A percentile compares a stretch with the other conserved stretches of the same genome.
Conservation (phyloP, 2,888 invertebrate species). For the Priocnemis perturbator region DNA sequence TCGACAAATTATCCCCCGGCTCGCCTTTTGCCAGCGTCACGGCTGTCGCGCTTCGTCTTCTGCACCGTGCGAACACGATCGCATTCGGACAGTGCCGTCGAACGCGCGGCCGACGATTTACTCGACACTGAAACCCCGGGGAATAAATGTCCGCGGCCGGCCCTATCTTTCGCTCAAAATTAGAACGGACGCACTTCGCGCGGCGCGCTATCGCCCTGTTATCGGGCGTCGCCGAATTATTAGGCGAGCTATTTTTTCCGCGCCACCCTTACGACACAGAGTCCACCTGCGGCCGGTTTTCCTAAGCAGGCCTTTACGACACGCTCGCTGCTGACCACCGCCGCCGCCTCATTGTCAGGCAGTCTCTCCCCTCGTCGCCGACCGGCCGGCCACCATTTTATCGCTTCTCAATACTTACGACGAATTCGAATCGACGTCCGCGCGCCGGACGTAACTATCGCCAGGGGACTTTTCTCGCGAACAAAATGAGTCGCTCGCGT, state of each 20-base stretch:
- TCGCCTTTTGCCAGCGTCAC: no score
- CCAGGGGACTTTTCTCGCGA: conserved; percentile 18
- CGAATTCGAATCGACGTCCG: conserved; percentile 35
- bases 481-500: background rate
- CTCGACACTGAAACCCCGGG: no score
- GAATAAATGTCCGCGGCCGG: no score
- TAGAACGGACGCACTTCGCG: background rate
- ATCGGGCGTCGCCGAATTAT: background rate
- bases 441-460: conserved; percentile 32
- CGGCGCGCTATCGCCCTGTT: background rate
- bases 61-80: no score
- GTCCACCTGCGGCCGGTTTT: conserved; percentile 28
- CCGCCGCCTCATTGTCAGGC: no score
- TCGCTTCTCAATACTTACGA: conserved; percentile 40
- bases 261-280: background rate
- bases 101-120: no score
- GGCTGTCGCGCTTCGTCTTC: no score
- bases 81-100: no score
- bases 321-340: background rate
- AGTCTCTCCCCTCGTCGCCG: conserved; percentile 12
- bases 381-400: conserved; percentile 31
- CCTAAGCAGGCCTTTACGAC: conserved; percentile 34
- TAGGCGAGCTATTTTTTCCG: conserved; percentile 23
- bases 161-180: no score
- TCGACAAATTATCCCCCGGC: no score